Conservation (phyloP, 2,797 vertebrate genomes). For the Rhinophrynus dorsalis region DNA sequence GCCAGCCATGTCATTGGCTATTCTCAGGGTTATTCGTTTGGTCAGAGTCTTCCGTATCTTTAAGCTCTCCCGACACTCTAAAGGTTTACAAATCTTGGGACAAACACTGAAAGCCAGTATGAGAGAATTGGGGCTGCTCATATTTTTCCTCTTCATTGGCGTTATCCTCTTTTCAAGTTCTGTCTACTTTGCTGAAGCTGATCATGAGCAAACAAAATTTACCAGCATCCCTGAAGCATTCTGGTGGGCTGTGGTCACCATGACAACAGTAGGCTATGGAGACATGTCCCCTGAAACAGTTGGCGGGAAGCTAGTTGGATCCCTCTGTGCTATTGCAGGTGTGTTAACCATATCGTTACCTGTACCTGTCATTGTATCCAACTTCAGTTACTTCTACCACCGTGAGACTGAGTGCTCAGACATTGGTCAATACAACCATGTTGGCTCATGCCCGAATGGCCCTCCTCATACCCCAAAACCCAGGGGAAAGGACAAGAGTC, state of each 20-base stretch:
- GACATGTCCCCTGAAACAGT: conserved; percentile 89
- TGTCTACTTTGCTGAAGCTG: conserved; percentile 90
- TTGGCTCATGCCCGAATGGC: conserved; percentile 75
- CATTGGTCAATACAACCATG: conserved; percentile 71
- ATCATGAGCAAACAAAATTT: conserved; percentile 75
- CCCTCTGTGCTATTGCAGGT: conserved; percentile 90
- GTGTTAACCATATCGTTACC: conserved; percentile 93
- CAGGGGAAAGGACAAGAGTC: conserved; percentile 40
- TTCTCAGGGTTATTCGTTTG: conserved; percentile 86
- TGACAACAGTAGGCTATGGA: conserved; percentile 93
- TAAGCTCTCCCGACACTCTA: conserved; percentile 90
- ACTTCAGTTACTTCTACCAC: conserved; percentile 95
- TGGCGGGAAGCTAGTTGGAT: conserved; percentile 89
- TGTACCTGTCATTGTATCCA: conserved; percentile 91
- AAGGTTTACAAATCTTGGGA: conserved; percentile 88
- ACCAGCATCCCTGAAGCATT: conserved; percentile 93
- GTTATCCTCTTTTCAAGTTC: conserved; percentile 91
- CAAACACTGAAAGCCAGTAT: conserved; percentile 90
- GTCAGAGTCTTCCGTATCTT: conserved; percentile 92
- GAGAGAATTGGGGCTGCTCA: conserved; percentile 87
- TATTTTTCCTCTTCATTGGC: conserved; percentile 94
- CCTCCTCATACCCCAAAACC: conserved; percentile 39
- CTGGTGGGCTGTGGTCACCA: conserved; percentile 95
- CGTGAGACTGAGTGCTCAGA: conserved; percentile 81
- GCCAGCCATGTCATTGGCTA: conserved; percentile 83